A percentile compares a stretch with the other conserved stretches of the same genome.
Conservation (phyloP, 2,113 vertebrate genomes). For the Myiopsitta monachus region DNA sequence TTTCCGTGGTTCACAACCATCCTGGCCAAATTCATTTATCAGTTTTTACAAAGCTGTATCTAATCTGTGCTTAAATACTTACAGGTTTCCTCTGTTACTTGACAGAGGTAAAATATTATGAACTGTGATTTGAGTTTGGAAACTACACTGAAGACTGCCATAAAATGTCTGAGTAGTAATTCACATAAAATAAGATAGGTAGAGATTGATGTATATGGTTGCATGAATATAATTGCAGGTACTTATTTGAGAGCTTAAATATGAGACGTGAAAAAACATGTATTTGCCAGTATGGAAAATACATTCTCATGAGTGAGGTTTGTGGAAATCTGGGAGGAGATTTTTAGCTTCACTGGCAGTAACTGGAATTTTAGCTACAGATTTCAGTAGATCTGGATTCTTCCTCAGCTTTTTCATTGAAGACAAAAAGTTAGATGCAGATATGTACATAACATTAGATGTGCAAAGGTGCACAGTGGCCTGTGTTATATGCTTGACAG, state of each 20-base stretch:
- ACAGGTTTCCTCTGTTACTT: neutral
- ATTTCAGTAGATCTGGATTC: neutral
- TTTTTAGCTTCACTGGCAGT: neutral
- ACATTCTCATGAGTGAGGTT: neutral
- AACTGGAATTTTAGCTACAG: neutral
- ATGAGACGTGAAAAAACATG: neutral
- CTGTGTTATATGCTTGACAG: neutral
- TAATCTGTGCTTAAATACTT: neutral
- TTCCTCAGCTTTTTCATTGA: neutral
- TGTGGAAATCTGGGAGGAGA: neutral
- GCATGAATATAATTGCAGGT: neutral
- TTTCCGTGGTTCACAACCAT: neutral
- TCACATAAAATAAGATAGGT: neutral
- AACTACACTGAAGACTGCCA: neutral
- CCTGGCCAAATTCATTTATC: neutral
- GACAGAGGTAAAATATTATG: neutral
- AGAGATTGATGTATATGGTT: neutral
- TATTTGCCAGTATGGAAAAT: conserved; percentile 44
- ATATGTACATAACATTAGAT: neutral
- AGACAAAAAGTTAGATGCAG: neutral
- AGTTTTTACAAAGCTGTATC: neutral
- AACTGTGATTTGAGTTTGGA: neutral
- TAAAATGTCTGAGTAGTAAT: conserved; percentile 2
- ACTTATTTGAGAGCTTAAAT: neutral
- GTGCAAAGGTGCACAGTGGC: neutral